phyloP scores from a whole-genome alignment of 2,888 invertebrate species.

The Alitta virens region DNA sequence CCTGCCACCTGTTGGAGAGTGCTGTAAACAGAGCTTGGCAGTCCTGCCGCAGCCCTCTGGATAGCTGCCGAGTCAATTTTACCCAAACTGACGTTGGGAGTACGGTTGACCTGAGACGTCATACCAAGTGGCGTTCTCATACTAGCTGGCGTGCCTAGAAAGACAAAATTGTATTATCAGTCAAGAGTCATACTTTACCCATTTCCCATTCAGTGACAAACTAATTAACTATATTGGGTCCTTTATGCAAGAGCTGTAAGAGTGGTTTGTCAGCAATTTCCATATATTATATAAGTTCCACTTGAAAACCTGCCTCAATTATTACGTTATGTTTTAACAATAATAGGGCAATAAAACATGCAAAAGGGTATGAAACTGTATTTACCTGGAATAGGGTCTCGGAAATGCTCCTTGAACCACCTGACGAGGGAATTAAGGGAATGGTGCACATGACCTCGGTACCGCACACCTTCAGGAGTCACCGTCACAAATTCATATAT shows the following conservation, averaged over 20 bases:
- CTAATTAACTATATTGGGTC: too few relatives aligned
- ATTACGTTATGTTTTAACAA: not conserved
- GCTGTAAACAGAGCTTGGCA: conserved; percentile 71
- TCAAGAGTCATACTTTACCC: too few relatives aligned
- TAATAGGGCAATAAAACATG: too few relatives aligned
- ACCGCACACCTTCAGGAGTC: conserved; percentile 88
- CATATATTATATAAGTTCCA: too few relatives aligned
- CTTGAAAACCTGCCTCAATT: not conserved
- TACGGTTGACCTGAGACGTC: conserved; percentile 1
- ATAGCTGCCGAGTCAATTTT: conserved; percentile 60
- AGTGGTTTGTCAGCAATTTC: too few relatives aligned
- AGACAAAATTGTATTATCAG: not conserved
- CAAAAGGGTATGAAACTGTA: not conserved
- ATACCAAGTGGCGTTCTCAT: conserved; percentile 23
- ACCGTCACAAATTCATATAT: conserved; percentile 91
- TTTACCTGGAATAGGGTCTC: conserved; percentile 68
- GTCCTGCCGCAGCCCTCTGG: conserved; percentile 70
- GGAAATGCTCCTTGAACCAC: conserved; percentile 98
- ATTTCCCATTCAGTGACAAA: too few relatives aligned
- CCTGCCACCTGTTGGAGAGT: conserved; percentile 72
- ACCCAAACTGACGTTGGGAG: conserved; percentile 10
- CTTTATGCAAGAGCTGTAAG: too few relatives aligned
- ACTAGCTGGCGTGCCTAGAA: conserved; percentile 19
- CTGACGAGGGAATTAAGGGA: conserved; percentile 76
- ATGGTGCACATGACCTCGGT: conserved; percentile 78